phyloP scores from a whole-genome alignment of 2,888 invertebrate species.

The Eupithecia abbreviata region DNA sequence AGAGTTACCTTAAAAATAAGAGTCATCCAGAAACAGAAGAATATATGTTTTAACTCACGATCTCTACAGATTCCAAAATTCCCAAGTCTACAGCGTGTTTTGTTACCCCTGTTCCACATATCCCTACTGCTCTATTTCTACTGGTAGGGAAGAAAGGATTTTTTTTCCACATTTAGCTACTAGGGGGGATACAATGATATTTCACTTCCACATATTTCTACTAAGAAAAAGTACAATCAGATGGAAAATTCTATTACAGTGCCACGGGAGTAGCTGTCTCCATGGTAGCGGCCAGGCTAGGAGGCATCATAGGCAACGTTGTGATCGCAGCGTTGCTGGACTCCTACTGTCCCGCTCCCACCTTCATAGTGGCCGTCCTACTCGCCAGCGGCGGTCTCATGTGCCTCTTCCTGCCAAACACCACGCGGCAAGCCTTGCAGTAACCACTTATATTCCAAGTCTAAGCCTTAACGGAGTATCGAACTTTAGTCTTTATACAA shows the following conservation, averaged over 20 bases:
- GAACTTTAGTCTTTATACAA: neutral
- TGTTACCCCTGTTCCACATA: too few species aligned
- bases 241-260: too few species aligned
- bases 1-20: neutral
- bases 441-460: constrained; percentile 49
- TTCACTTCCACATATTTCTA: too few species aligned
- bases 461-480: neutral
- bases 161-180: too few species aligned
- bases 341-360: constrained; percentile 95
- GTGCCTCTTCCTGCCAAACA: constrained; percentile 95
- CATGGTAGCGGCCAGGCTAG: constrained; percentile 94
- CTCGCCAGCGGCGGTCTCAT: constrained; percentile 94
- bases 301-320: constrained; percentile 93
- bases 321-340: constrained; percentile 95
- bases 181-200: too few species aligned
- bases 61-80: neutral
- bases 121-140: too few species aligned
- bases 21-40: neutral
- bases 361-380: constrained; percentile 94
- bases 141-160: too few species aligned
- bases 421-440: constrained; percentile 90
- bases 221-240: too few species aligned
- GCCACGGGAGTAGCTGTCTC: constrained; percentile 96
- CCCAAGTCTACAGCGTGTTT: neutral
- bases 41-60: neutral